Base-by-base conservation (phyloP, 2,888 invertebrate species). In the Stenichneumon culpator region DNA sequence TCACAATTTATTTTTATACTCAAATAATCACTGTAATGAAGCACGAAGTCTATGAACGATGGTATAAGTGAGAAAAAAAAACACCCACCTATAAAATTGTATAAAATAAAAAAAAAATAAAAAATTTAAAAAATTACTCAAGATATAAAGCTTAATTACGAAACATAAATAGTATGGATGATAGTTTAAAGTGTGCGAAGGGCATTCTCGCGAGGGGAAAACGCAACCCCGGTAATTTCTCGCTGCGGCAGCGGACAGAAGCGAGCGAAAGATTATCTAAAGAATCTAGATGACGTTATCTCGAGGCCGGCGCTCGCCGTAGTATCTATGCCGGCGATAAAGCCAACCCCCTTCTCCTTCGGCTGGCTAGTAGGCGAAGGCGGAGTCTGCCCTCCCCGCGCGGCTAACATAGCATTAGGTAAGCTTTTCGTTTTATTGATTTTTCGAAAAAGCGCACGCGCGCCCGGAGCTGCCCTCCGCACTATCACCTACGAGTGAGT, bases 381-480 rank as follows among this genome's bases (percentile, higher is more conserved):
- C 94, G 93, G 94, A 93, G 93, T 93, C 93, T 93, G 90, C 91
- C 91, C 89, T 88, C 81, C 88, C 82, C 82, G 60, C 80, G 87
- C 87, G 85, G 92, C 81, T 92, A 91, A 92, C 93, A 91, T 90
- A 92, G 93, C 93, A 93, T 93, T 93, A 93, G 93, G 92, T 92
- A 93, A 93, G 93, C 93, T 93, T 93, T 94, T 93, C 93, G 92
- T 94, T 94, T 94, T 94, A 94, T 94, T 94, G 94, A 94, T 94
- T 94, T 94, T 94, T 94, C 93, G 92, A 92, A 93, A 94, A 94
- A 94, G 94, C 93, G 94, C 94, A 91, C 93, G 94, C 94, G 93
- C 94, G 92, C 92, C 90, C 91, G 88, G 89, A 88, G 88, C 90
- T 91, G 90, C 91, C 90, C 91, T 92, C 92, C 90, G 90, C 91